Base-by-base conservation (phyloP, 2,888 invertebrate genomes). In the Aphodius sticticus region DNA sequence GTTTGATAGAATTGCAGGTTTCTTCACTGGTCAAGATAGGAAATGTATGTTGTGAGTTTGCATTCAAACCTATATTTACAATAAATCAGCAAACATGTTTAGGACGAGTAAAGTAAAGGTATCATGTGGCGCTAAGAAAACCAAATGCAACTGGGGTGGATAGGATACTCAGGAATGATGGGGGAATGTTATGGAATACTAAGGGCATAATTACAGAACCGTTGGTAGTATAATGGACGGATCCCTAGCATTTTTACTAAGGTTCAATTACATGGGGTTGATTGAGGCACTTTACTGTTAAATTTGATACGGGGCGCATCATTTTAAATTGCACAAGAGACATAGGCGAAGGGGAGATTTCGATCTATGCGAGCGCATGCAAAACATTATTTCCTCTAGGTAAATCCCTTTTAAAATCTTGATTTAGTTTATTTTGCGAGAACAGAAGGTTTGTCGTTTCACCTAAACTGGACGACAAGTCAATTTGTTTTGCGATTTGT, bases 261-360 rank as follows among this genome's bases (percentile, higher is more conserved):
- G 53, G 53, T 53, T 53, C 53, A 53, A 53, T 53, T 53, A 53
- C 53, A 53, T 5, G 53, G 53, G 53, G 53, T 53, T 53, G 53
- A 53, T 53, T 53, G 53, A 53, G 53, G 53, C 53, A 53, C 53
- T 53, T 53, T 53, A 53, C 53, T 53, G 53, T 53, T 53, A 53
- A 53, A 53, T 53, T 53, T 53, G 53, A 53, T 53, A 53, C 4
- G 53, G 53, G 53, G 53, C 53, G 53, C 53, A 53, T 53, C 6
- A 53, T 53, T 53, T 53, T 0, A 53, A 53, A 5, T 53, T 53
- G 53, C 53, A 9, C 53, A 7, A 53, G 53, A 53, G 53, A 7
- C 53, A 53, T 53, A 53, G 6, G 12, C 53, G 53, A 53, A 53
- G 53, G 53, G 53, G 7, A 26, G 26, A 26, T 26, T 26, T 26